Conservation (phyloP, 2,797 vertebrate species). For the Gymnoscopelus braueri region DNA sequence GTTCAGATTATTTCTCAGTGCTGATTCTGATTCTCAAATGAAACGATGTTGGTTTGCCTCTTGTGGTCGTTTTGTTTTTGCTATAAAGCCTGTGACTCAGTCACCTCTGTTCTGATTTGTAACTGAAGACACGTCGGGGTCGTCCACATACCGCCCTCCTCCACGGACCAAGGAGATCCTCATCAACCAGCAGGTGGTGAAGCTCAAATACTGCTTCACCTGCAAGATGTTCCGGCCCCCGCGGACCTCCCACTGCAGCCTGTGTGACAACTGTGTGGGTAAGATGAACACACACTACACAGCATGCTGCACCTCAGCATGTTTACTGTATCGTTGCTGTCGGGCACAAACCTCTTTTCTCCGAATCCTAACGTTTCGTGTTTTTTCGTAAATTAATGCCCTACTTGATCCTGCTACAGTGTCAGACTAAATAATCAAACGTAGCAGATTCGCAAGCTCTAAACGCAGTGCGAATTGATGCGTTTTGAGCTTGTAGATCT, state of each 20-base stretch:
- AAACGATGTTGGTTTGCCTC: background rate
- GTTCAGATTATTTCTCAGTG: too few relatives aligned
- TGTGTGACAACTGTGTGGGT: constrained; percentile 99
- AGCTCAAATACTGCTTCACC: constrained; percentile 98
- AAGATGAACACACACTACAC: constrained; percentile 57
- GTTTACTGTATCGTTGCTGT: background rate
- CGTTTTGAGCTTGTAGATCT: too few relatives aligned
- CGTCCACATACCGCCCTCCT: constrained; percentile 90
- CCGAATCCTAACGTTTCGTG: too few relatives aligned
- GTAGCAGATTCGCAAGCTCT: too few relatives aligned
- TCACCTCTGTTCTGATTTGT: constrained; percentile 31
- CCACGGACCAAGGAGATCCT: constrained; percentile 94
- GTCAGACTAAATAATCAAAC: too few relatives aligned
- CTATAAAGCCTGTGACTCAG: background rate
- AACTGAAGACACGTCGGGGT: constrained; percentile 89
- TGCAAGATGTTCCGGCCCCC: constrained; percentile 98
- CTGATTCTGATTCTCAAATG: too few relatives aligned
- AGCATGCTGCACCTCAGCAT: background rate
- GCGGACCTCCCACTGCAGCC: constrained; percentile 95
- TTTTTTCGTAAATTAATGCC: too few relatives aligned
- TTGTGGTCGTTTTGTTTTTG: background rate
- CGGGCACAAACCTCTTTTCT: background rate
- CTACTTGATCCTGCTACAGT: too few relatives aligned
- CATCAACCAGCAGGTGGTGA: constrained; percentile 94
- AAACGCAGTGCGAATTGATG: too few relatives aligned